Conservation (phyloP, 2,797 vertebrate species). For the Spatula versicolor region DNA sequence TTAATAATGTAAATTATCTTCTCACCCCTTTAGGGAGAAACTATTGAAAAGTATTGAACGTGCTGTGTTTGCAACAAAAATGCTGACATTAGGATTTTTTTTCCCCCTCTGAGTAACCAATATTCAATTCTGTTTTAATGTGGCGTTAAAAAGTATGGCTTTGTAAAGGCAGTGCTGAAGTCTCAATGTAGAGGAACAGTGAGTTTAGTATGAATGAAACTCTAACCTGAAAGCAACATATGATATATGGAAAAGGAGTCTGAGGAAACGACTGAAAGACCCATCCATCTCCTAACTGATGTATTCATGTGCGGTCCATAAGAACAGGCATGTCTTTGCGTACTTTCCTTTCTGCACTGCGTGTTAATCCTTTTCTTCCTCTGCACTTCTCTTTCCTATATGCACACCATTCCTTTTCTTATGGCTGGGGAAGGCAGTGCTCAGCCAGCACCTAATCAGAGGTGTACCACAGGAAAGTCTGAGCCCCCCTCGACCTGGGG, state of each 20-base stretch:
- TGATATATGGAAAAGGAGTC: neutral
- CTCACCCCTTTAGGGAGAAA: neutral
- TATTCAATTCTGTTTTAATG: neutral
- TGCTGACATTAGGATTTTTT: neutral
- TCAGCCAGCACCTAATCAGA: neutral
- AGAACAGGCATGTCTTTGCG: neutral
- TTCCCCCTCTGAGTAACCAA: neutral
- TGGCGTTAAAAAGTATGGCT: accelerated
- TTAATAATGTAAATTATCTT: neutral
- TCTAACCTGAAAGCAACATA: neutral
- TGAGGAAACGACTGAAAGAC: neutral
- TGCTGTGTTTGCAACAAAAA: neutral
- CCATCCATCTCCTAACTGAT: neutral
- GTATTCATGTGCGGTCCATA: neutral
- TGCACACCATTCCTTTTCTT: accelerated
- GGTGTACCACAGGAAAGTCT: neutral
- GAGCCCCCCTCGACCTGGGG: neutral
- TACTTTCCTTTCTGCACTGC: neutral
- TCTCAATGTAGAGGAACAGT: neutral
- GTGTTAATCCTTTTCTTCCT: neutral
- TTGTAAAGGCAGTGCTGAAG: neutral
- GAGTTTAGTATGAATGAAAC: neutral
- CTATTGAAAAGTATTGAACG: accelerated
- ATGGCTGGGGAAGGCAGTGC: neutral
- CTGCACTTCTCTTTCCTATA: neutral